Evolutionary conservation across 2,797 vertebrate genomes (phyloP).

Genomic region (Phalanger gymnotis): DNA sequence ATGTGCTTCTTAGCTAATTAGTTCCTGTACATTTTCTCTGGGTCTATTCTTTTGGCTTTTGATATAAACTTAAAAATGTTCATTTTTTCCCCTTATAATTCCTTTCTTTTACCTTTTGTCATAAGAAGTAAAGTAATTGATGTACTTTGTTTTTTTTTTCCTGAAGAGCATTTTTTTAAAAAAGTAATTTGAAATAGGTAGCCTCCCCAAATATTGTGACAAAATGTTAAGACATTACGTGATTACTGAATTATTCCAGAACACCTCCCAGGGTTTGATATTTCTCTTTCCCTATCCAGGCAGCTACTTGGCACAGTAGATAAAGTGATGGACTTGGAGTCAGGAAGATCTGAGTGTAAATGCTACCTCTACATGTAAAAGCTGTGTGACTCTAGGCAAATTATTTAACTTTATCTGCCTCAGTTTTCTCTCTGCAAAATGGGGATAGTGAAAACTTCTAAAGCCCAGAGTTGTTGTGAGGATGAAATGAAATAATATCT

Average conservation of each 20-base stretch:
- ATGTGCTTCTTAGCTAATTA: constrained; percentile 53
- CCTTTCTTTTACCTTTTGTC: constrained; percentile 19
- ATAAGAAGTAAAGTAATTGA: constrained; percentile 28
- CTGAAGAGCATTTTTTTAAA: background rate
- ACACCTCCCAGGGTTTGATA: background rate
- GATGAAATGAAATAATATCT: background rate
- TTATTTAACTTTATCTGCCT: background rate
- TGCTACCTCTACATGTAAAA: too few relatives aligned
- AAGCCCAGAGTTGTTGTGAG: background rate
- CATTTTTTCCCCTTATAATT: background rate
- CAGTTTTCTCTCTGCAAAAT: background rate
- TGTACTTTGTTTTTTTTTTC: background rate
- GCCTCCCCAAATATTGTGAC: background rate
- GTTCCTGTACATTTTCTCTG: constrained; percentile 39
- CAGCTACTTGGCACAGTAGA: background rate
- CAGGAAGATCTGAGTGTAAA: background rate
- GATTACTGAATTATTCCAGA: background rate
- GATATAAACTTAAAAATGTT: background rate
- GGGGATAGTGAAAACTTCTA: background rate
- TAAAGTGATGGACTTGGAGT: background rate
- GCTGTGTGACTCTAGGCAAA: background rate
- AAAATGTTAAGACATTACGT: background rate
- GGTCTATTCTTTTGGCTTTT: constrained; percentile 13
- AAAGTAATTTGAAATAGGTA: background rate
- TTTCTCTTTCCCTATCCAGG: background rate